These are phyloP conservation scores for Eospalax fontanierii DNA, from an alignment of 2,797 vertebrate species.

Conservation along the genomic window DNA sequence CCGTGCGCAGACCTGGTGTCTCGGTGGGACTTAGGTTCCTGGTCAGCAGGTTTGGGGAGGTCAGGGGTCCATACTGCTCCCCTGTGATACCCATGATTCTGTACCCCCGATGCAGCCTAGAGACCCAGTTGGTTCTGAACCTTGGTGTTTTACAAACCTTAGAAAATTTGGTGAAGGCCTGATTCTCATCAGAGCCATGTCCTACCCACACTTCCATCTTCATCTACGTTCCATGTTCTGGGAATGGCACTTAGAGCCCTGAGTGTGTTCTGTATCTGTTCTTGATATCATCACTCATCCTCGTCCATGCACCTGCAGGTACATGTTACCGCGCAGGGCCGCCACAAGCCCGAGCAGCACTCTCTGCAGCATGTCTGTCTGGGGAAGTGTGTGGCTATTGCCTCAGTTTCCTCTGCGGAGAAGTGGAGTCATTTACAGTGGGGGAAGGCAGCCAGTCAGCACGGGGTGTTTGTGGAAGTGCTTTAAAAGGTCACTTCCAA, in stretches of 20 bases:
- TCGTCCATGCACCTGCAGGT: background rate
- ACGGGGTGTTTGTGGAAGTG: too few species aligned
- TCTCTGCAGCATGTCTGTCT: background rate
- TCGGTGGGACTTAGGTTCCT: too few species aligned
- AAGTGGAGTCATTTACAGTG: background rate
- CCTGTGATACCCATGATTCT: fast-evolving
- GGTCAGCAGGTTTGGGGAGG: background rate
- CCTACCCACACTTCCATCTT: fast-evolving
- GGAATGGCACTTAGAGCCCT: background rate
- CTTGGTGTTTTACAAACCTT: background rate
- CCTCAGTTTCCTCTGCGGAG: background rate
- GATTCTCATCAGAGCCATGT: background rate
- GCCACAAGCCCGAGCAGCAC: background rate
- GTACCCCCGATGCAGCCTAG: background rate
- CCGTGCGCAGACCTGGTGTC: background rate
- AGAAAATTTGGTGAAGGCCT: background rate
- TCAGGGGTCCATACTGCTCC: background rate
- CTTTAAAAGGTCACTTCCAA: too few species aligned
- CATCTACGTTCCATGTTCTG: background rate
- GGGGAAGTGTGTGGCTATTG: background rate
- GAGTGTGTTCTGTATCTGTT: background rate
- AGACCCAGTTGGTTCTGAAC: background rate
- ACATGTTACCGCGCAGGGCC: background rate
- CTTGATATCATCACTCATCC: background rate
- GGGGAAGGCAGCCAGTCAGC: background rate